These are phyloP conservation scores for Vanessa tameamea DNA, from an alignment of 1,140 invertebrate species.

Conservation along the genomic window DNA sequence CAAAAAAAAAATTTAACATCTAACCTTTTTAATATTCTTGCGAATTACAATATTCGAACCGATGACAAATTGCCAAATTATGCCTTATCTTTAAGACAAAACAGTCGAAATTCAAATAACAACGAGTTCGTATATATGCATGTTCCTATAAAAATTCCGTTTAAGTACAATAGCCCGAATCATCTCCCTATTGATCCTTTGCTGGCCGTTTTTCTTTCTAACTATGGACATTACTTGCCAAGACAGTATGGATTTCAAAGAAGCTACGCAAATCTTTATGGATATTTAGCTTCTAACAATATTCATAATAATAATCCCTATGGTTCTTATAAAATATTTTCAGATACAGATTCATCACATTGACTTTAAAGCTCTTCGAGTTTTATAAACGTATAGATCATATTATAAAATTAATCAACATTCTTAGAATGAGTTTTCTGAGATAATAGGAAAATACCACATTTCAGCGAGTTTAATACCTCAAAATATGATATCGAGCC, in stretches of 20 bases:
- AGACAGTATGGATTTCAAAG: slow-evolving; percentile 55
- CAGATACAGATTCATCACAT: slow-evolving; percentile 63
- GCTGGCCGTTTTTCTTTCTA: slow-evolving; percentile 82
- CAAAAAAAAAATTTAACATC: slow-evolving; percentile 44
- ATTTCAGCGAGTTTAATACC: no score
- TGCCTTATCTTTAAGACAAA: slow-evolving; percentile 47
- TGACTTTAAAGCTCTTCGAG: slow-evolving; percentile 13
- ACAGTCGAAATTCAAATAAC: slow-evolving; percentile 38
- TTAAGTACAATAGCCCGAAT: slow-evolving; percentile 78
- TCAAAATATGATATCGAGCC: no score
- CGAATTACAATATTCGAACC: slow-evolving; percentile 58
- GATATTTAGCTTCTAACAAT: slow-evolving; percentile 83
- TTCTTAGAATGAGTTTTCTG: no score
- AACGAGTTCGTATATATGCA: slow-evolving; percentile 36
- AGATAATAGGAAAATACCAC: no score
- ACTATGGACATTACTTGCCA: slow-evolving; percentile 82
- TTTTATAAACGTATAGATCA: no score
- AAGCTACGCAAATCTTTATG: slow-evolving; percentile 80
- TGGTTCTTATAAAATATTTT: slow-evolving; percentile 81
- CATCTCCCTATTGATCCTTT: slow-evolving; percentile 82
- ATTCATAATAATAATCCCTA: slow-evolving; percentile 84
- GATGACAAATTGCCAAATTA: slow-evolving; percentile 60
- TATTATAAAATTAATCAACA: no score
- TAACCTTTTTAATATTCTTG: slow-evolving; percentile 53
- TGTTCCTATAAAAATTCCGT: slow-evolving; percentile 40